Conservation (phyloP, 53 echinoderm and acorn worm genomes). For the Holothuria leucospilota region DNA sequence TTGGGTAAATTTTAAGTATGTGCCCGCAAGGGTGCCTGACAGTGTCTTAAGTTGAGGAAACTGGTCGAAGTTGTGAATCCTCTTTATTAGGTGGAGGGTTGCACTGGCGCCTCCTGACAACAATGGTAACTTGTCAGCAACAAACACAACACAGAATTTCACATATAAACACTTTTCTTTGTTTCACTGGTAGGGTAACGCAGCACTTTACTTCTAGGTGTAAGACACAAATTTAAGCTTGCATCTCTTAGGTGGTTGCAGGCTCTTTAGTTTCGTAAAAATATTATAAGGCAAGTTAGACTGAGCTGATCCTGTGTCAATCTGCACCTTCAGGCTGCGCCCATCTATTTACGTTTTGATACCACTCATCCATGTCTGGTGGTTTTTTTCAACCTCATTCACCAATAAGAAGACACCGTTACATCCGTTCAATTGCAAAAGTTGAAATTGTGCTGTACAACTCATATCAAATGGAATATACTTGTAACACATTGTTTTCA, state of each 20-base stretch:
- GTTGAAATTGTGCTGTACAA: too few species aligned
- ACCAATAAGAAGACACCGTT: too few species aligned
- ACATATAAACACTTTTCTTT: conserved; percentile 61
- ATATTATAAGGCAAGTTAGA: conserved; percentile 68
- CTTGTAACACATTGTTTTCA: too few species aligned
- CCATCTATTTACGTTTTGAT: conserved; percentile 53
- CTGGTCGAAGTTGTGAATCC: conserved; percentile 55
- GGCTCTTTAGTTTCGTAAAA: neutral
- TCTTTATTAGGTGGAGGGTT: conserved; percentile 55
- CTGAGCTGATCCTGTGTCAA: conserved; percentile 70
- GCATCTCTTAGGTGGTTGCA: conserved; percentile 32
- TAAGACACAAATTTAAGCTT: conserved; percentile 60
- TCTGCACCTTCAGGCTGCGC: conserved; percentile 36
- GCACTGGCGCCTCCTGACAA: conserved; percentile 65
- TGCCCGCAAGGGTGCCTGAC: conserved; percentile 65
- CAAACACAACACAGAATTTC: conserved; percentile 56
- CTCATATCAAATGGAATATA: too few species aligned
- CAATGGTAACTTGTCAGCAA: conserved; percentile 55
- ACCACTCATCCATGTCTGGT: conserved; percentile 53
- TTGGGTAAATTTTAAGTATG: conserved; percentile 66
- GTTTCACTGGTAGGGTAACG: conserved; percentile 40
- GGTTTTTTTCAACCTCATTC: neutral
- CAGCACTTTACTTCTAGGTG: conserved; percentile 62
- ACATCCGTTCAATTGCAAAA: too few species aligned
- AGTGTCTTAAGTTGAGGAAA: conserved; percentile 53